A percentile compares a stretch with the other conserved stretches of the same genome.
Conservation (phyloP, 2,888 invertebrate species). For the Pantelozetes paolii region DNA sequence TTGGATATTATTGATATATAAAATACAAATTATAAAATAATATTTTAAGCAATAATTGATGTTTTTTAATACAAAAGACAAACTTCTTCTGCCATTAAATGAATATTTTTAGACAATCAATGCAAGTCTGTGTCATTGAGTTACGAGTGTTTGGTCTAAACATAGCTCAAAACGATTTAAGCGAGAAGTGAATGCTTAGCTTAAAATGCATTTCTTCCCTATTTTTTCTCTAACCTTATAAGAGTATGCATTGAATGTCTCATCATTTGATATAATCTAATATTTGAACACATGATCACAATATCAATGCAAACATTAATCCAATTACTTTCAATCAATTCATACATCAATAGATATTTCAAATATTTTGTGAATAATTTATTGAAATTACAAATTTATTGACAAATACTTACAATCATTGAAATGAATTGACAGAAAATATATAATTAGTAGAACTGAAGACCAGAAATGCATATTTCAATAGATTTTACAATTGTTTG, state of each 20-base stretch:
- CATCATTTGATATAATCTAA: background rate
- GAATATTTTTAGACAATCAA: slow-evolving; percentile 24
- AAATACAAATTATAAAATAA: too few species aligned
- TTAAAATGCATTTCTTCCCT: background rate
- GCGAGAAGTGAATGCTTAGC: slow-evolving; percentile 3
- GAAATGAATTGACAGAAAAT: too few species aligned
- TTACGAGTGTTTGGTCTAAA: slow-evolving; percentile 22
- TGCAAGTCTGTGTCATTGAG: slow-evolving; percentile 28
- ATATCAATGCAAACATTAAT: too few species aligned
- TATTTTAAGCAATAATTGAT: background rate
- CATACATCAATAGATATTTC: too few species aligned
- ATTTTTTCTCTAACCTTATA: background rate
- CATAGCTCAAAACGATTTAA: slow-evolving; percentile 19
- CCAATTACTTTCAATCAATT: too few species aligned
- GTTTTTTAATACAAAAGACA: background rate
- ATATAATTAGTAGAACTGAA: too few species aligned
- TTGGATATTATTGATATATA: too few species aligned
- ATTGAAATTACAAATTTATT: too few species aligned
- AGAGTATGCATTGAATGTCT: background rate
- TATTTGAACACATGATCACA: background rate
- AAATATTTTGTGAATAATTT: too few species aligned
- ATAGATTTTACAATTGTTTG: too few species aligned
- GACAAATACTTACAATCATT: too few species aligned
- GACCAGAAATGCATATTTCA: too few species aligned
- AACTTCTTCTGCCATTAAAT: background rate